Evolutionary conservation across 2,113 vertebrate genomes (phyloP).

Genomic region (Felis chaus): DNA sequence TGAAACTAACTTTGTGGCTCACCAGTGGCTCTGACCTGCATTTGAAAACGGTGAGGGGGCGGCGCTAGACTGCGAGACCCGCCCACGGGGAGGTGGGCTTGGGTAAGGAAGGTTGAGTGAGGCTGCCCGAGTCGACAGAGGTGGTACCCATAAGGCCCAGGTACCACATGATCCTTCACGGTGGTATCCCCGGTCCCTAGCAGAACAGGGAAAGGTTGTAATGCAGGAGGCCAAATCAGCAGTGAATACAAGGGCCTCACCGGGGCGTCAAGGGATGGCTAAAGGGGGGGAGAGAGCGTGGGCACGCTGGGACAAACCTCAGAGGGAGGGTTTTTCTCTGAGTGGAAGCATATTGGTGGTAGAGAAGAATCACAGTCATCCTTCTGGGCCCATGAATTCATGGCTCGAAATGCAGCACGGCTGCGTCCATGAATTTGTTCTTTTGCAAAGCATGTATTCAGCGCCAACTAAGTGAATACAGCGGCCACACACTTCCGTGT

Average conservation of each 20-base stretch:
- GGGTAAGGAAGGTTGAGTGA: neutral
- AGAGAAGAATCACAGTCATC: neutral
- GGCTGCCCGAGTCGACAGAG: too few relatives aligned
- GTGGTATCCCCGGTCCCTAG: neutral
- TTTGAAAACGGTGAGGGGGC: neutral
- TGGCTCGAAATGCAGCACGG: neutral
- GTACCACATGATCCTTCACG: neutral
- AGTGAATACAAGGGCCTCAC: too few relatives aligned
- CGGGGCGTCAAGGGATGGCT: neutral
- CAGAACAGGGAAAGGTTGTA: too few relatives aligned
- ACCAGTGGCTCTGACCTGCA: neutral
- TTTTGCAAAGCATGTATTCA: neutral
- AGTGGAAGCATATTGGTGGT: neutral
- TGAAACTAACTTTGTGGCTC: neutral
- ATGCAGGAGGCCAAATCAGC: neutral
- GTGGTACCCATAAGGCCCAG: too few relatives aligned
- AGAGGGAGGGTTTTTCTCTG: neutral
- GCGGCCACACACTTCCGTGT: neutral
- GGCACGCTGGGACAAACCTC: neutral
- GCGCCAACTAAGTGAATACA: neutral
- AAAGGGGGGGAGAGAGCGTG: neutral
- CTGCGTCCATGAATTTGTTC: neutral
- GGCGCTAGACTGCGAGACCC: neutral
- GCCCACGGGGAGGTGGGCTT: accelerated
- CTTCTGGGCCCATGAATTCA: neutral